These are phyloP conservation scores for Entelurus aequoreus DNA, from an alignment of 2,113 vertebrate species.

Conservation along the genomic window DNA sequence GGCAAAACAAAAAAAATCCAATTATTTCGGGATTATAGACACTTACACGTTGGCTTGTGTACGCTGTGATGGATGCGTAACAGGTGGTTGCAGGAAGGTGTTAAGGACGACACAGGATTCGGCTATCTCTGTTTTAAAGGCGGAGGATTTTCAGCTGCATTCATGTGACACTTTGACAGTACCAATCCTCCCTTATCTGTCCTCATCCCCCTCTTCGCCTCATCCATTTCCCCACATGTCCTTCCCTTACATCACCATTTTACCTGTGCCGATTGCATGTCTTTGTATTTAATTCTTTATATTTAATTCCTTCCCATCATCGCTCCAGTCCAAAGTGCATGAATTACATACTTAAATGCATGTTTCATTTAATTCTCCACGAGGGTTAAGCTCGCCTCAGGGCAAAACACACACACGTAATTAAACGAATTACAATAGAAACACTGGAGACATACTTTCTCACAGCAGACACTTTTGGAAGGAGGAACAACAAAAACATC, in stretches of 20 bases:
- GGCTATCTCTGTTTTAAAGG: conserved; percentile 23
- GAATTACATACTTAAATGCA: conserved; percentile 49
- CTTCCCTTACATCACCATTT: conserved; percentile 32
- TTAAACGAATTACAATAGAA: conserved; percentile 51
- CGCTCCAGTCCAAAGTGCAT: conserved; percentile 48
- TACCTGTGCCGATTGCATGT: conserved; percentile 32
- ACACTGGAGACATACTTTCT: conserved; percentile 13
- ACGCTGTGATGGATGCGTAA: neutral
- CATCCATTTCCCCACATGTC: conserved; percentile 13
- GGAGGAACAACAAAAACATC: neutral
- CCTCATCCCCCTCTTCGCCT: conserved; percentile 9
- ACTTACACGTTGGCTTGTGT: no score
- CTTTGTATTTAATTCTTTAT: no score
- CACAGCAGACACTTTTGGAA: conserved; percentile 24
- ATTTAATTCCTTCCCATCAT: conserved; percentile 55
- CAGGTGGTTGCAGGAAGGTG: neutral
- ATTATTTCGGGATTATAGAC: no score
- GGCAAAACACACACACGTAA: conserved; percentile 56
- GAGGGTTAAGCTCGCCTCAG: conserved; percentile 52
- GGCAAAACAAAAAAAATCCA: no score
- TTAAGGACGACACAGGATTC: conserved; percentile 13
- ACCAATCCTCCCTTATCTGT: conserved; percentile 50
- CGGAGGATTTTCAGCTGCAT: conserved; percentile 42
- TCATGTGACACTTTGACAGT: conserved; percentile 46
- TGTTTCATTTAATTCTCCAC: conserved; percentile 35